Evolutionary conservation across 1,140 invertebrate species (phyloP), one percentile per base, ranked within the genome.

Genomic region (Bacillus rossius): DNA sequence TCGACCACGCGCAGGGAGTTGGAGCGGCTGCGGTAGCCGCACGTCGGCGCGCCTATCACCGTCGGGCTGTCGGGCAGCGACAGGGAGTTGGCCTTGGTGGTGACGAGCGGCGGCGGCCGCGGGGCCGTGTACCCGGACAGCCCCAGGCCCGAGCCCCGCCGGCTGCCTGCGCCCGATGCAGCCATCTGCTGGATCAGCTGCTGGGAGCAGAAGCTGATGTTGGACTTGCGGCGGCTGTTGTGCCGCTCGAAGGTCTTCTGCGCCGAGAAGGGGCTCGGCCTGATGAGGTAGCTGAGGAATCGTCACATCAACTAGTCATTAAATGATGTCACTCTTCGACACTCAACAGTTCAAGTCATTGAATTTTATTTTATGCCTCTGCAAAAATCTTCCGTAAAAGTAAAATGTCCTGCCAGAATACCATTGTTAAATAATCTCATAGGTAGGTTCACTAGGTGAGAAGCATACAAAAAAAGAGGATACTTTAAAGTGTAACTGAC

Each of bases 171-270:
- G 67, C 62, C 84, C 67, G 68, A 80, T 67, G 75, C 74, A 66
- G 82, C 83, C 74, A 88, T 82, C 58, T 87, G 80, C 0, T 74
- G 69, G 16, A 86, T 79, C 50, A 82, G 62, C 43, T 78, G 80
- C 64, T 88, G 85, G 34, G 88, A 91, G 69, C 88, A 92, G 73
- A 92, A 92, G 65, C 90, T 92, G 61, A 94, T 92, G 75, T 93
- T 91, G 37, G 89, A 92, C 72, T 92, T 92, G n/a, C 91, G 79
- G 1, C 91, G 77, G 34, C 88, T 91, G 71, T 94, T 94, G 75
- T 94, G 91, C 2, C 91, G 77, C 67, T 94, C 92, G 72, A 95
- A 96, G 1, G 92, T 94, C 74, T 95, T 96, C 72, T 94, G 91
- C 4, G 91, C 92, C 22, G 91, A 93, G 68, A 95, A 94, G 4